A percentile compares a stretch with the other conserved stretches of the same genome.
These are phyloP conservation scores for Polymixis lichenea DNA, from an alignment of 2,888 invertebrate species.

Conservation along the genomic window DNA sequence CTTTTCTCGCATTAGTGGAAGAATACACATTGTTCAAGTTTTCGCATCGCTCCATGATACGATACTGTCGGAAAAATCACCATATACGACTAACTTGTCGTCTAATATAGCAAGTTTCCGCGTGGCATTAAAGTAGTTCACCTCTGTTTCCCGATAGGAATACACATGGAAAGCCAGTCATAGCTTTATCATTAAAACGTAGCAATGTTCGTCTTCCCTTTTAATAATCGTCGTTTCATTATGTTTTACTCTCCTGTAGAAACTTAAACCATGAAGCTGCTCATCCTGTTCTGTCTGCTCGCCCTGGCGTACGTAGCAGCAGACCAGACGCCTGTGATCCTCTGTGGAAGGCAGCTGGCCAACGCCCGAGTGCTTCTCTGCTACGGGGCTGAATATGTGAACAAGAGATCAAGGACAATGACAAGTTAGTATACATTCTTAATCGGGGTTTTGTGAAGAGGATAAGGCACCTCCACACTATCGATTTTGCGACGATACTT, in stretches of 20 bases:
- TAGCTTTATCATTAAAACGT: background rate
- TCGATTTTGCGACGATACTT: no score
- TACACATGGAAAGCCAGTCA: background rate
- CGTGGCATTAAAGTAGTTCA: background rate
- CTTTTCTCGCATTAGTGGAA: background rate
- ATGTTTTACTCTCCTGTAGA: background rate
- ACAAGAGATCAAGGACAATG: slow-evolving; percentile 62
- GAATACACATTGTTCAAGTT: background rate
- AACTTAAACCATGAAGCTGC: slow-evolving; percentile 66
- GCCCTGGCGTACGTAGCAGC: slow-evolving; percentile 53
- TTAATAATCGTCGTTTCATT: background rate
- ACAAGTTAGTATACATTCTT: slow-evolving; percentile 33
- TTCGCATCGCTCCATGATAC: background rate
- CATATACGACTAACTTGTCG: background rate
- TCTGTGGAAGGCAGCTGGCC: slow-evolving; percentile 76
- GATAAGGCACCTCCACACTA: no score
- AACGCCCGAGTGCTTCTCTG: slow-evolving; percentile 72
- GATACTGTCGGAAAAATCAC: background rate
- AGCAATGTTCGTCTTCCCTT: background rate
- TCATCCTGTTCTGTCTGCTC: slow-evolving; percentile 58
- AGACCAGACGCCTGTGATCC: slow-evolving; percentile 66
- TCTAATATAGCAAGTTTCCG: background rate
- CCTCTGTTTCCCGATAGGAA: background rate
- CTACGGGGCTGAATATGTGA: slow-evolving; percentile 69
- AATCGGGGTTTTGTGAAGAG: background rate